phyloP scores from a whole-genome alignment of 1,140 invertebrate genomes.

The Grapholita molesta region DNA sequence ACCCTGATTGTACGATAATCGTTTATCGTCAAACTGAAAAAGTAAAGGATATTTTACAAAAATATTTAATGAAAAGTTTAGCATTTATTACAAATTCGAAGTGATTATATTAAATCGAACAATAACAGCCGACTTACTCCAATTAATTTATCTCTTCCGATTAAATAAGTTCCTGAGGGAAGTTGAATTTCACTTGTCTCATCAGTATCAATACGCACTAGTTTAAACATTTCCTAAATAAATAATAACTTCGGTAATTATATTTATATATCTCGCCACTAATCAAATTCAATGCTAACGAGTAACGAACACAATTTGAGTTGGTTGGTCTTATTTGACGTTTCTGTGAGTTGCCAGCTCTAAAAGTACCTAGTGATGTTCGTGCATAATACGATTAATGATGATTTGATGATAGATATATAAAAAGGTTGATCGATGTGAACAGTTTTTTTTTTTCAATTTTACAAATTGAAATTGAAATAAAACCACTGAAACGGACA shows the following conservation, averaged over 20 bases:
- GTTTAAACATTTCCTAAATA: conserved; percentile 35
- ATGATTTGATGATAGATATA: too few relatives aligned
- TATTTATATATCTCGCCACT: too few relatives aligned
- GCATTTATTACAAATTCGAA: too few relatives aligned
- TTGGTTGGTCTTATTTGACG: not conserved
- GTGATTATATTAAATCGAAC: too few relatives aligned
- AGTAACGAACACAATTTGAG: not conserved
- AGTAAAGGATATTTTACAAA: conserved; percentile 6
- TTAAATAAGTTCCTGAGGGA: conserved; percentile 39
- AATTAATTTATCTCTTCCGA: conserved; percentile 56
- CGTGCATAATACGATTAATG: too few relatives aligned
- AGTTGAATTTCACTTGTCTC: conserved; percentile 49
- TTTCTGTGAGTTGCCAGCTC: not conserved
- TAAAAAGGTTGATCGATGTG: too few relatives aligned
- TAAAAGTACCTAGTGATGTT: too few relatives aligned
- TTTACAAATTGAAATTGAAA: too few relatives aligned
- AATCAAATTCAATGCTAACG: not conserved
- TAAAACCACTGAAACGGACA: too few relatives aligned
- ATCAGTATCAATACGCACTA: conserved; percentile 43
- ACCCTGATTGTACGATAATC: conserved; percentile 61
- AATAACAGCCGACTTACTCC: too few relatives aligned
- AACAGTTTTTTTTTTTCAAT: too few relatives aligned
- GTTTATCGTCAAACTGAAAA: conserved; percentile 56
- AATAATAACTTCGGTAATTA: not conserved
- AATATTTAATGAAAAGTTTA: too few relatives aligned